Evolutionary conservation across 2,113 vertebrate genomes (phyloP), one percentile per base, ranked within the genome.

Genomic region (Clupea harengus): DNA sequence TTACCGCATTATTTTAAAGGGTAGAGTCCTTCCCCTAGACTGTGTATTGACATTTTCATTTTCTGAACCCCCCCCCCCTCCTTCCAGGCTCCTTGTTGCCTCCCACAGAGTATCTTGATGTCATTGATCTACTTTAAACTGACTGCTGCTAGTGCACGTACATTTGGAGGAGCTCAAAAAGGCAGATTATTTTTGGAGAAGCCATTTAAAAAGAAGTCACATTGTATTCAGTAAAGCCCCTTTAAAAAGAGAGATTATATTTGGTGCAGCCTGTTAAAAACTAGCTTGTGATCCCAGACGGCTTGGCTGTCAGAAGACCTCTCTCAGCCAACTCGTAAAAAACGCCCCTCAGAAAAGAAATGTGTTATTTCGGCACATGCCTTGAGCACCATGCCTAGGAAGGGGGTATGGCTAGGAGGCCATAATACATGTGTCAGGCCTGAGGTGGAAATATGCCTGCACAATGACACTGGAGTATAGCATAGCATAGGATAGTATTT

Each of bases 241-340:
- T 86, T 83, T 86, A 88, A 90, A 86, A 81, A 47, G 67, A 32
- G 28, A 50, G 85, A 90, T 90, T 90, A 89, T 90, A 83, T 87
- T 87, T 88, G 84, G 86, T 85, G 32, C 45, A 52, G 83, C 82
- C 86, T 54, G 86, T 82, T 83, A 85, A 85, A 86, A 84, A 89
- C 82, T 67, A 81, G 80, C 82, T 88, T 20, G 54, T 83, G 85
- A 89, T 88, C 86, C 83, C 90, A 89, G 90, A 87, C 84, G 32
- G 25, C 85, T 84, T 90, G 90, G 90, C 88, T 89, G 87, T 80
- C 54, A 89, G 88, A 82, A 86, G 84, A 13, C 44, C 64, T 86
- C 82, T 86, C 75, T 83, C 60, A 49, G 88, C 87, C 87, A 89
- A 52, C 86, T 89, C 87, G 46, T 90, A 89, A 88, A 89, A 88